A percentile compares a stretch with the other conserved stretches of the same genome.
Evolutionary conservation across 1,140 invertebrate genomes (phyloP).

Genomic region (Sesamia nonagrioides): DNA sequence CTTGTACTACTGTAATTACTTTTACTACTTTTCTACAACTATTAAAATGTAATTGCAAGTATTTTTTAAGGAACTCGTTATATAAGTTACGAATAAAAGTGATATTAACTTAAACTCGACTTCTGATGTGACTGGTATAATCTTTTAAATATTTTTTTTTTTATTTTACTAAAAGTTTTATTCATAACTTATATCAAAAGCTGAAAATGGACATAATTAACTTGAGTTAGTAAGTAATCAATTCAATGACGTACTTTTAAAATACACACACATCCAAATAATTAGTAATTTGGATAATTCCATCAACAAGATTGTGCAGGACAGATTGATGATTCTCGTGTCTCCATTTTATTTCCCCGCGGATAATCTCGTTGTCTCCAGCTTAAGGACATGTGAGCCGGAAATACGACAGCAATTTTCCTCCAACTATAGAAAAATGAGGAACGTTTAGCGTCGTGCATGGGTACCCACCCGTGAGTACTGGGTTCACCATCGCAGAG

Average conservation of each 20-base stretch:
- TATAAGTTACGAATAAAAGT: conserved; percentile 4
- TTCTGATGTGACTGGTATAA: conserved; percentile 9
- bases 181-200: background rate
- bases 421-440: conserved; percentile 85
- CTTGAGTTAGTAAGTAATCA: background rate
- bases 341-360: conserved; percentile 83
- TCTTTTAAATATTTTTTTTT: background rate
- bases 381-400: conserved; percentile 84
- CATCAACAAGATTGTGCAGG: conserved; percentile 60
- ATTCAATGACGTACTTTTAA: background rate
- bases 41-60: conserved; percentile 56
- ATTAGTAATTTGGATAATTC: conserved; percentile 62
- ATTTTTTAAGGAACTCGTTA: background rate
- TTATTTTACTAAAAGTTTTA: background rate
- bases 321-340: conserved; percentile 82
- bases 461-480: conserved; percentile 62
- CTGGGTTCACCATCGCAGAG: conserved; percentile 42
- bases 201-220: background rate
- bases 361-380: conserved; percentile 85
- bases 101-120: background rate
- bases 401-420: conserved; percentile 85
- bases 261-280: conserved; percentile 44
- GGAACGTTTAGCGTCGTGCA: conserved; percentile 79
- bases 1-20: conserved; percentile 76
- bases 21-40: conserved; percentile 73